A percentile compares a stretch with the other conserved stretches of the same genome.
phyloP scores from a whole-genome alignment of 1,140 invertebrate species.

The Copidosoma floridanum region DNA sequence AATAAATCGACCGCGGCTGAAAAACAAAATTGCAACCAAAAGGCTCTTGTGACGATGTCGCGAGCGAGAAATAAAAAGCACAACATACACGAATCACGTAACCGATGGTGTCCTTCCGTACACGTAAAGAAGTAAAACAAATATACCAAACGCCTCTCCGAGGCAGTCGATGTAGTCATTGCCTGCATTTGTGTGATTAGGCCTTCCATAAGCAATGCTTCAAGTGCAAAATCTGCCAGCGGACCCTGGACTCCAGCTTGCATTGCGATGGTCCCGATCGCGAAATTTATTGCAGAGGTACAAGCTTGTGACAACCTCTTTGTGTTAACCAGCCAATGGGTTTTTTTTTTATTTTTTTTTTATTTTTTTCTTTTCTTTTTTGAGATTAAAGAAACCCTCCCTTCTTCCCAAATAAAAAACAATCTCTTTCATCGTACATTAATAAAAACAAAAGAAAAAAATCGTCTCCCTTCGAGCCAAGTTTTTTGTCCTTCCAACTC shows the following conservation, averaged over 20 bases:
- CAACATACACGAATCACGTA: no score
- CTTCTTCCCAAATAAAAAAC: no score
- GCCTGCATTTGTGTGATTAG: constrained; percentile 63
- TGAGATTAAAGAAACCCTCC: not conserved
- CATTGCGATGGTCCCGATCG: constrained; percentile 91
- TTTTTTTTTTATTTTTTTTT: not conserved
- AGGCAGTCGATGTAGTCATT: constrained; percentile 48
- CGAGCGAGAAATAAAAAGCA: not conserved
- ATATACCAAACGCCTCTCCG: not conserved
- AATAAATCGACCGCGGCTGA: no score
- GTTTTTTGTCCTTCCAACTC: no score
- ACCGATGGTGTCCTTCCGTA: no score
- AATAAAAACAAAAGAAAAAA: no score
- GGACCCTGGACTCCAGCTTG: constrained; percentile 89
- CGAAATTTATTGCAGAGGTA: constrained; percentile 92
- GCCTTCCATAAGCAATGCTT: constrained; percentile 89
- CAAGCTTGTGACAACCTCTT: no score
- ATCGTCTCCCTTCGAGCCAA: no score
- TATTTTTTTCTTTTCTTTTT: no score
- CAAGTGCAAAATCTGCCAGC: constrained; percentile 85
- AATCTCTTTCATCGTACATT: no score
- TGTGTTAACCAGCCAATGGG: not conserved
- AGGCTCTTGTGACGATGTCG: not conserved
- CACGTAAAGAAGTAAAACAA: not conserved
- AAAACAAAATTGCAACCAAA: not conserved